These are phyloP conservation scores for Pentalonia nigronervosa DNA, from an alignment of 1,140 invertebrate genomes.

Conservation along the genomic window DNA sequence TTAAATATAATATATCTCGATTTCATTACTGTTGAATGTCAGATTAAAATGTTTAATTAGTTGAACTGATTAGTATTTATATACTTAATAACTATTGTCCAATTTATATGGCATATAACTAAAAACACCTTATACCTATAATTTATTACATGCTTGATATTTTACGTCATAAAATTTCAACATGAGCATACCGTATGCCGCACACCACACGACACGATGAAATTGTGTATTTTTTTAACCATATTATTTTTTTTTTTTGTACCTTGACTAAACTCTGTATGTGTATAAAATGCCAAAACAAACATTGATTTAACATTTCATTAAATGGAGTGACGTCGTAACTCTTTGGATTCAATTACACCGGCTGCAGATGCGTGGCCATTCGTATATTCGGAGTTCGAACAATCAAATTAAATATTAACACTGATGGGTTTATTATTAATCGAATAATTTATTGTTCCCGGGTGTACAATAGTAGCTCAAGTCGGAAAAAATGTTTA, in stretches of 20 bases:
- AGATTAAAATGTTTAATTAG: background rate
- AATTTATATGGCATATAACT: background rate
- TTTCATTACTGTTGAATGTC: background rate
- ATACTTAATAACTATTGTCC: background rate
- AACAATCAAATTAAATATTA: background rate
- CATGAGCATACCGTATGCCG: background rate
- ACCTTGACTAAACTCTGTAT: background rate
- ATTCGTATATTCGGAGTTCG: background rate
- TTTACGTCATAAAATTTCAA: constrained; percentile 1
- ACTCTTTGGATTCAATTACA: background rate
- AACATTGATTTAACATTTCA: constrained; percentile 18
- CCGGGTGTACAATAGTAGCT: background rate
- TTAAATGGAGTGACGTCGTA: constrained; percentile 14
- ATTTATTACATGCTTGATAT: background rate
- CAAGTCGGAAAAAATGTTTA: background rate
- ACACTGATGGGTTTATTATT: constrained; percentile 10
- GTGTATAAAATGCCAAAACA: background rate
- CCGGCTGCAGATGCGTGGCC: no score
- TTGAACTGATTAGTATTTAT: background rate
- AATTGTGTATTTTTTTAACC: background rate
- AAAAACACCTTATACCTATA: background rate
- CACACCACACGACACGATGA: background rate
- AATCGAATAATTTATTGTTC: background rate
- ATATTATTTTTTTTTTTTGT: background rate
- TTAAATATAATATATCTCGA: background rate